Evolutionary conservation across 2,113 vertebrate genomes (phyloP), one percentile per base, ranked within the genome.

Genomic region (Cromileptes altivelis): DNA sequence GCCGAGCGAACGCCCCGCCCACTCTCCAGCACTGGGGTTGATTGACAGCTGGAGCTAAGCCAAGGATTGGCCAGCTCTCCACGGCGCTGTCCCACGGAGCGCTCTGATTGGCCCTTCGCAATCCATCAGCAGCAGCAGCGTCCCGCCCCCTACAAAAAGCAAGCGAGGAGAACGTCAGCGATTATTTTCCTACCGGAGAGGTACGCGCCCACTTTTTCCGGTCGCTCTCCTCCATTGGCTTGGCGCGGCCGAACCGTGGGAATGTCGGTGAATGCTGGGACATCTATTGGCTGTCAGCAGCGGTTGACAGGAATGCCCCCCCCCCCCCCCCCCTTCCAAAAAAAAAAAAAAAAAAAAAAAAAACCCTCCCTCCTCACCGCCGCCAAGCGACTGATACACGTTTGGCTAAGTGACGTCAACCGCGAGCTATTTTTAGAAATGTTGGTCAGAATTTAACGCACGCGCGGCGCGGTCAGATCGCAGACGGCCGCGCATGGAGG

Each of bases 401-500:
- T 95, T 96, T 94, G 93, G 94, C 65, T 58, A 37, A 90, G 93
- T 92, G 90, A 90, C 85, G 92, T 75, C 89, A 92, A 85, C 88
- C 11, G 70, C 53, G 58, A 83, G 88, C 91, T 95, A 95, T 94
- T 93, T 95, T 94, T 95, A 95, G 94, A 84, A 91, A 93, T 73
- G 89, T 88, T 92, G 92, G 91, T 94, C 91, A 94, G 90, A 90
- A 93, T 92, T 82, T 78, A 88, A 90, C 75, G 87, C 93, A 86
- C 89, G 86, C 92, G 80, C 89, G 75, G 75, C 70, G 85, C 91
- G 69, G 53, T 85, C 76, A 84, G 65, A 74, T 78, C 58, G 50
- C 82, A 88, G 75, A 91, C 89, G 21, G 81, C 21, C 60, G 81
- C 42, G 82, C 52, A 67, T 25, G 61, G 45, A 74, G 62, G 25